A percentile compares a stretch with the other conserved stretches of the same genome.
These are phyloP conservation scores for Struthio camelus DNA, from an alignment of 2,113 vertebrate species.

Conservation along the genomic window DNA sequence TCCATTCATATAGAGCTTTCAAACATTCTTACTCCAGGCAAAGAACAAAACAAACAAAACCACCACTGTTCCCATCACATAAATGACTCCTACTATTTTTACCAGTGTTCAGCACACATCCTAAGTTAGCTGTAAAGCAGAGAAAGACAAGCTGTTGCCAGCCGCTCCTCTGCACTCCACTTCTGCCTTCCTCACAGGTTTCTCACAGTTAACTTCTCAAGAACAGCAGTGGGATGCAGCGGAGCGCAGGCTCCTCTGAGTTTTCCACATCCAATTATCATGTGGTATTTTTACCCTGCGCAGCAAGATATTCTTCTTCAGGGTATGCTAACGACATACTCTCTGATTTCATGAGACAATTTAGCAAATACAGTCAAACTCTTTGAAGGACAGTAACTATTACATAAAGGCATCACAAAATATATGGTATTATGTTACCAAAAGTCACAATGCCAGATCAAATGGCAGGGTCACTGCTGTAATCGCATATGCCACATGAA, in stretches of 20 bases:
- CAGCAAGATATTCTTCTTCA: not conserved
- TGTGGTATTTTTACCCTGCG: not conserved
- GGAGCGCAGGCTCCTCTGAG: not conserved
- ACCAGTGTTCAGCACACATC: not conserved
- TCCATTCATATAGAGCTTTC: slow-evolving; percentile 29
- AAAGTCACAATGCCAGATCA: not conserved
- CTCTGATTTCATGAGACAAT: not conserved
- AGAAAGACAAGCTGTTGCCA: not conserved
- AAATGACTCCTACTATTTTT: not conserved
- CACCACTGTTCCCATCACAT: not conserved
- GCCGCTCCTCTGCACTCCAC: not conserved
- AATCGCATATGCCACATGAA: not conserved
- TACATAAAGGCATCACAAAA: not conserved
- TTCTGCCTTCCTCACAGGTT: not conserved
- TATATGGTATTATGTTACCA: not conserved
- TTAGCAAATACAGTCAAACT: not conserved
- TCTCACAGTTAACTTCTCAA: not conserved
- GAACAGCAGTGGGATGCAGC: not conserved
- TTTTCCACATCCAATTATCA: not conserved
- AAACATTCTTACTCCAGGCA: slow-evolving; percentile 39
- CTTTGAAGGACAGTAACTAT: not conserved
- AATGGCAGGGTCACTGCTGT: not conserved
- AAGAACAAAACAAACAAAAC: not conserved
- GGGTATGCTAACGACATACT: not conserved
- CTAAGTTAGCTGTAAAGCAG: not conserved